These are phyloP conservation scores for Popillia japonica DNA, from an alignment of 1,140 invertebrate genomes.

Conservation along the genomic window DNA sequence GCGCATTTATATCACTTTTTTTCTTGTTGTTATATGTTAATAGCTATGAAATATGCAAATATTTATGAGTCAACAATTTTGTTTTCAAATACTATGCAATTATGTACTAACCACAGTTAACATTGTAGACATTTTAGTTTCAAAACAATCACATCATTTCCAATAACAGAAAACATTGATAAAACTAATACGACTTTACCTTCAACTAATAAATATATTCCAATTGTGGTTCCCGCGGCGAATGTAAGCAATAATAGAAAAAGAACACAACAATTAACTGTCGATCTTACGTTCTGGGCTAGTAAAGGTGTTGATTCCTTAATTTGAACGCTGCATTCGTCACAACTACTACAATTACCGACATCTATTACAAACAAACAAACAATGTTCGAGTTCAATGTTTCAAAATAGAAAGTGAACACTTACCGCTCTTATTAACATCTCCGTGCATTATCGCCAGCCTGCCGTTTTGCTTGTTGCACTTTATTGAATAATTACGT, in stretches of 20 bases:
- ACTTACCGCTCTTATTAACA: neutral
- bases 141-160: too few relatives aligned
- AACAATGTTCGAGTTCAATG: neutral
- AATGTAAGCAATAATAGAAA: neutral
- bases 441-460: neutral
- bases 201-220: slow-evolving; percentile 12
- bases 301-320: neutral
- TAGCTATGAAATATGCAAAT: too few relatives aligned
- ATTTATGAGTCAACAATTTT: too few relatives aligned
- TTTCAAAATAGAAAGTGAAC: neutral
- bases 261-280: neutral
- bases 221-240: neutral
- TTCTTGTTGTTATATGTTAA: too few relatives aligned
- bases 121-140: too few relatives aligned
- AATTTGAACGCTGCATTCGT: slow-evolving; percentile 3
- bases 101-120: too few relatives aligned
- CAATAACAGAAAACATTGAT: too few relatives aligned
- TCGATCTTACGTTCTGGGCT: neutral
- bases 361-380: too few relatives aligned
- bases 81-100: too few relatives aligned
- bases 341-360: slow-evolving; percentile 8
- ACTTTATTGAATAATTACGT: neutral
- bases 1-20: too few relatives aligned
- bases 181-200: too few relatives aligned
- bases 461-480: neutral